phyloP scores from a whole-genome alignment of 2,888 invertebrate species.

The Drosophila borealis region DNA sequence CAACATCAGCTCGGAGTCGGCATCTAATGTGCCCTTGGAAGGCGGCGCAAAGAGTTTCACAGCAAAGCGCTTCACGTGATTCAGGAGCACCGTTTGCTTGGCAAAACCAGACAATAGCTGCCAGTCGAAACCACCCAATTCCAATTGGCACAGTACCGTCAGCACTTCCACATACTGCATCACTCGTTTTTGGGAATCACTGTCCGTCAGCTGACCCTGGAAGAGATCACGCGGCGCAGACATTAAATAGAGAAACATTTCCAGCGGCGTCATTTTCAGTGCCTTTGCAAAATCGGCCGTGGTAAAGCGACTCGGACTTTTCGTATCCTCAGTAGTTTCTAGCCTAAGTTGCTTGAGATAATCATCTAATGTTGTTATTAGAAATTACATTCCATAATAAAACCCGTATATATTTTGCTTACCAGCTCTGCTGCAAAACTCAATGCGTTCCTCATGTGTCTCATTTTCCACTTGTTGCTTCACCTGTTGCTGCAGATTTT shows the following conservation, averaged over 20 bases:
- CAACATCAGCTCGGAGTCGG: slow-evolving; percentile 48
- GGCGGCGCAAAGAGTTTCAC: slow-evolving; percentile 82
- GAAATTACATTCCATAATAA: background rate
- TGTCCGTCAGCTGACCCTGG: slow-evolving; percentile 60
- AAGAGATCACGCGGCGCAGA: slow-evolving; percentile 61
- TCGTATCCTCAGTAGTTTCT: slow-evolving; percentile 1
- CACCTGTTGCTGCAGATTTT: slow-evolving; percentile 67
- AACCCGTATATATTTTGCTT: background rate
- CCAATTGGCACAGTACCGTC: slow-evolving; percentile 65
- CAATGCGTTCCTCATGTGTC: slow-evolving; percentile 41
- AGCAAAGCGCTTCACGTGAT: slow-evolving; percentile 60
- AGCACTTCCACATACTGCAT: slow-evolving; percentile 65
- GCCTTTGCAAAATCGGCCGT: slow-evolving; percentile 43
- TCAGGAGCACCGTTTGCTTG: slow-evolving; percentile 58
- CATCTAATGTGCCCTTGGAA: slow-evolving; percentile 60
- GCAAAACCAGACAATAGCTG: slow-evolving; percentile 64
- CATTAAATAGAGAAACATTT: slow-evolving; percentile 73
- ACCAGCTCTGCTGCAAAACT: slow-evolving; percentile 34
- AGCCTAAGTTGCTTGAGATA: slow-evolving; percentile 15
- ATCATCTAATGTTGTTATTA: slow-evolving; percentile 3
- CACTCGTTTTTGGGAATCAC: slow-evolving; percentile 68
- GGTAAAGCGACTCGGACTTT: slow-evolving; percentile 28
- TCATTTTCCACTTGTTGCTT: slow-evolving; percentile 19
- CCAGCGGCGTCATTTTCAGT: slow-evolving; percentile 64
- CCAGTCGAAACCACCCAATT: slow-evolving; percentile 75